Evolutionary conservation across 64 coral and sea anemone species (phyloP).

Genomic region (Hydrozoanthus tunicans): DNA sequence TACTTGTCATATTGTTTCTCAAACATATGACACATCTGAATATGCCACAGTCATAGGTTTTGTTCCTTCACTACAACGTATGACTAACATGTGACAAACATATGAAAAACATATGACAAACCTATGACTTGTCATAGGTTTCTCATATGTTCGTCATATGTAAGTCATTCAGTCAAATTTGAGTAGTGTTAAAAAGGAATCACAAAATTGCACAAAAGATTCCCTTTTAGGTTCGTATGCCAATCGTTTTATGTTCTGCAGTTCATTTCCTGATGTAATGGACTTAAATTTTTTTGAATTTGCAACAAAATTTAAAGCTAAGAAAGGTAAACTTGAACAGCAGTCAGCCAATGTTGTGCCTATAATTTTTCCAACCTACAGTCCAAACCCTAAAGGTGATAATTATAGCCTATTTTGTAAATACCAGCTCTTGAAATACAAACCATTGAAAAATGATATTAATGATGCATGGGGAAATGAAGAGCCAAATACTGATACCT

Average conservation of each 20-base stretch:
- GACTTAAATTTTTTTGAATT: conserved; percentile 58
- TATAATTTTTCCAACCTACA: neutral
- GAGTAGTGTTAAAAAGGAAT: neutral
- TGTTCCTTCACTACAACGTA: too few relatives aligned
- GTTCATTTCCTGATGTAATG: conserved; percentile 48
- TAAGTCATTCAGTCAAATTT: neutral
- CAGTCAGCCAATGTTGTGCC: neutral
- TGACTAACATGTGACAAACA: too few relatives aligned
- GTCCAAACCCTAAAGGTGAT: neutral
- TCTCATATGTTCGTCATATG: too few relatives aligned
- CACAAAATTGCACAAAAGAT: conserved; percentile 13
- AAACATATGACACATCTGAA: too few relatives aligned
- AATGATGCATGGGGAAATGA: neutral
- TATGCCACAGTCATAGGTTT: too few relatives aligned
- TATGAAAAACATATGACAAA: too few relatives aligned
- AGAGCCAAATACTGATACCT: neutral
- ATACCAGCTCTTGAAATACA: neutral
- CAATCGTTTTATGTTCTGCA: conserved; percentile 13
- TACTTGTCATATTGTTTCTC: too few relatives aligned
- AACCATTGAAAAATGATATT: neutral
- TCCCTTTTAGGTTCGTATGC: conserved; percentile 54
- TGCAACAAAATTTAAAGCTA: conserved; percentile 26
- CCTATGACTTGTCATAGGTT: too few relatives aligned
- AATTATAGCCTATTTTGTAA: neutral
- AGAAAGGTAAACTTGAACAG: conserved; percentile 7